phyloP scores from a whole-genome alignment of 2,797 vertebrate genomes.

The Chelon labrosus region DNA sequence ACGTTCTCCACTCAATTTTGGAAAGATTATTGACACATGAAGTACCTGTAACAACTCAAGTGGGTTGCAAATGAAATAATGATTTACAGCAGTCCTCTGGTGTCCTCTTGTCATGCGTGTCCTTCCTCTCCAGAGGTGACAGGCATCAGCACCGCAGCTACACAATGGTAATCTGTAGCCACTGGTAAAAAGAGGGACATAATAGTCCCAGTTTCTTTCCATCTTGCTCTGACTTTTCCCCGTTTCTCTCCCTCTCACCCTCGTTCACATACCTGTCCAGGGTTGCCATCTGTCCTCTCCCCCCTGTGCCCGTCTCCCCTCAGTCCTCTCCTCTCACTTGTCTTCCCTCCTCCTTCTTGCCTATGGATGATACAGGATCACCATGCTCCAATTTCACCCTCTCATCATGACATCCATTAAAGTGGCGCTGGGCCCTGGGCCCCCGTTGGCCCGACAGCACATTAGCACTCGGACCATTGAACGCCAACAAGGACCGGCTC shows the following conservation, averaged over 20 bases:
- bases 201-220: slow-evolving; percentile 20
- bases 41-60: slow-evolving; percentile 12
- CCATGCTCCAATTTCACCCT: slow-evolving; percentile 87
- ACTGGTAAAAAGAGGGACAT: slow-evolving; percentile 22
- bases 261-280: slow-evolving; percentile 56
- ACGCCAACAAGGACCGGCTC: slow-evolving; percentile 84
- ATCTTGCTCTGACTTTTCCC: slow-evolving; percentile 13
- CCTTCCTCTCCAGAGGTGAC: slow-evolving; percentile 25
- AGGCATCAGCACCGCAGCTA: slow-evolving; percentile 28
- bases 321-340: slow-evolving; percentile 31
- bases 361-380: slow-evolving; percentile 82
- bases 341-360: slow-evolving; percentile 40
- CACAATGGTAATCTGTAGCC: slow-evolving; percentile 45
- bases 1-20: no score
- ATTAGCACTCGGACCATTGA: slow-evolving; percentile 91
- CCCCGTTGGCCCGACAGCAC: slow-evolving; percentile 86
- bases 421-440: slow-evolving; percentile 81
- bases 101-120: slow-evolving; percentile 8
- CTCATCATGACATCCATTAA: slow-evolving; percentile 93
- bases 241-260: slow-evolving; percentile 33
- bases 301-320: slow-evolving; percentile 31
- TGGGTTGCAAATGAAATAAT: slow-evolving; percentile 26
- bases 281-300: slow-evolving; percentile 59
- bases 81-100: slow-evolving; percentile 12
- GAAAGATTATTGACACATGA: background rate